Evolutionary conservation across 2,888 invertebrate species (phyloP).

Genomic region (Ctena decussata): DNA sequence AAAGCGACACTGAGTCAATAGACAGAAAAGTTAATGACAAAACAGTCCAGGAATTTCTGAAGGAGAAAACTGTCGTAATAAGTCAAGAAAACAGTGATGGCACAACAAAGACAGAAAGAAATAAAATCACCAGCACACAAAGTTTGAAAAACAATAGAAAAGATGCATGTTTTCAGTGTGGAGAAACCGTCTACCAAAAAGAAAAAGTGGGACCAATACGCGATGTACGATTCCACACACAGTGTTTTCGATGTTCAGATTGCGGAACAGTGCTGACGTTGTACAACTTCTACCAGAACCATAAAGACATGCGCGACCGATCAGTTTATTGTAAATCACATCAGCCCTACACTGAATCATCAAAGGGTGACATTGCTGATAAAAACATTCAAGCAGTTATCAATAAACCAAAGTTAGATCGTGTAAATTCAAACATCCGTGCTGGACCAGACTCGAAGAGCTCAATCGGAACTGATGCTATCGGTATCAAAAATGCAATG

Average conservation of each 20-base stretch:
- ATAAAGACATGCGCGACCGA: conserved; percentile 73
- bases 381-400: conserved; percentile 51
- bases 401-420: conserved; percentile 59
- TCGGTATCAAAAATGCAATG: conserved; percentile 20
- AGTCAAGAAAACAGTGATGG: not conserved
- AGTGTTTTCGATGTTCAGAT: conserved; percentile 97
- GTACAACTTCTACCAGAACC: conserved; percentile 79
- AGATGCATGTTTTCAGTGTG: conserved; percentile 92
- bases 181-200: conserved; percentile 97
- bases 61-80: not conserved
- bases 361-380: conserved; percentile 47
- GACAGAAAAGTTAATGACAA: not conserved
- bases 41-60: not conserved
- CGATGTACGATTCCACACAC: conserved; percentile 96
- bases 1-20: not conserved
- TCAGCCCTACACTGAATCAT: conserved; percentile 62
- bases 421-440: conserved; percentile 56
- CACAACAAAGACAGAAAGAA: not conserved
- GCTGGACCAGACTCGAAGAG: conserved; percentile 67
- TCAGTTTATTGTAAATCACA: conserved; percentile 81
- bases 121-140: too few species aligned
- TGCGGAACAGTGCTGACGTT: conserved; percentile 90
- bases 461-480: conserved; percentile 39
- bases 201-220: conserved; percentile 96
- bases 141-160: not conserved